These are phyloP conservation scores for Drosophila lacteicornis DNA, from an alignment of 1,140 invertebrate genomes.

Conservation along the genomic window DNA sequence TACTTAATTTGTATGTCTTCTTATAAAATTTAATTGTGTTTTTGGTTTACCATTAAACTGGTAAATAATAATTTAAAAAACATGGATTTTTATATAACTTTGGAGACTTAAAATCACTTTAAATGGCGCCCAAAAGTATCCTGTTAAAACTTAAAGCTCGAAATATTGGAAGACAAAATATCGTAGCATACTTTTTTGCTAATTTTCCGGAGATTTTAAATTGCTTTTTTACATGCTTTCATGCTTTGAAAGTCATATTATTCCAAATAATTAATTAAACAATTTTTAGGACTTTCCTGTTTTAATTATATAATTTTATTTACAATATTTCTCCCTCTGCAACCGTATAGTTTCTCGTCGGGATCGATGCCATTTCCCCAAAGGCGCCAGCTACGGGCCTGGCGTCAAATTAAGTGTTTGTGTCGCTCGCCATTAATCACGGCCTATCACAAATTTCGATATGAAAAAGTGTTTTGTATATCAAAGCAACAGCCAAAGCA, in stretches of 20 bases:
- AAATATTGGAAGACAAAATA: too few relatives aligned
- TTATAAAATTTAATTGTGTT: background rate
- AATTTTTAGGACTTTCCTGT: background rate
- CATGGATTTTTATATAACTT: too few relatives aligned
- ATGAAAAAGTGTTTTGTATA: conserved; percentile 83
- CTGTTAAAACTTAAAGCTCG: too few relatives aligned
- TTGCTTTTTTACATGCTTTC: background rate
- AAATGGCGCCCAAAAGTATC: too few relatives aligned
- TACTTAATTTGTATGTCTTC: too few relatives aligned
- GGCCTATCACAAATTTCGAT: conserved; percentile 83
- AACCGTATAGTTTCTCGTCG: conserved; percentile 12
- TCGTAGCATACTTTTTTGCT: too few relatives aligned
- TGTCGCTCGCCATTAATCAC: conserved; percentile 84
- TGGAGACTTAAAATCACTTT: too few relatives aligned
- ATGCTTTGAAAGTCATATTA: background rate
- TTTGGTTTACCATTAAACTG: too few relatives aligned
- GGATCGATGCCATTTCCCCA: conserved; percentile 54
- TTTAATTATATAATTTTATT: background rate
- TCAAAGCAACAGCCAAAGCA: conserved; percentile 62
- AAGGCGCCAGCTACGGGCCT: conserved; percentile 76
- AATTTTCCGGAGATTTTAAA: too few relatives aligned
- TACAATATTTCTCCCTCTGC: conserved; percentile 7
- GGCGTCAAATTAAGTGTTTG: conserved; percentile 85
- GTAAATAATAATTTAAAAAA: too few relatives aligned
- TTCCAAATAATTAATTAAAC: background rate